Conservation (phyloP, 2,888 invertebrate species). For the Caenorhabditis becei region DNA sequence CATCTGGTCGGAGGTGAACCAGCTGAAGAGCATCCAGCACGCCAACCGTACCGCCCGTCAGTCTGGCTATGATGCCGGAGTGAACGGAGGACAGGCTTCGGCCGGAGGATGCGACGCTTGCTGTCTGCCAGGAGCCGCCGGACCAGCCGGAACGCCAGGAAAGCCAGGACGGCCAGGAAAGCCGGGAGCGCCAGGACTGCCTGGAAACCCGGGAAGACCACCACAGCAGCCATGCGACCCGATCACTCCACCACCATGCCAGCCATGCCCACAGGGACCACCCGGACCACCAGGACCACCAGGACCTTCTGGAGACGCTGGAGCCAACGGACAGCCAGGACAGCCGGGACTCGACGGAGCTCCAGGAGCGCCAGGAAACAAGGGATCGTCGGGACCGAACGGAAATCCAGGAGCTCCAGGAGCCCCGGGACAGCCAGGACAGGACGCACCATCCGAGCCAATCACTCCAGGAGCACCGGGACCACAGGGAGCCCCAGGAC, state of each 20-base stretch:
- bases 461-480: constrained; percentile 73
- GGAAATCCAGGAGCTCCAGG: constrained; percentile 75
- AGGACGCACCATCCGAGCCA: constrained; percentile 71
- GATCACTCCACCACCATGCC: constrained; percentile 76
- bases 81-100: constrained; percentile 59
- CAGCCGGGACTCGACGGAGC: constrained; percentile 68
- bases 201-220: constrained; percentile 75
- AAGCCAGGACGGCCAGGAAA: constrained; percentile 73
- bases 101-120: constrained; percentile 75
- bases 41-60: constrained; percentile 75
- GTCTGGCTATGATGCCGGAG: constrained; percentile 68
- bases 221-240: constrained; percentile 78
- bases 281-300: constrained; percentile 74
- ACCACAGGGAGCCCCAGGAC: constrained; percentile 74
- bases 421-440: constrained; percentile 77
- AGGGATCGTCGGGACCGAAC: constrained; percentile 73
- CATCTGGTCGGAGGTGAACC: constrained; percentile 69
- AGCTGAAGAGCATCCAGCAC: constrained; percentile 67
- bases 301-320: constrained; percentile 71
- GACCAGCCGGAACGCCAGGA: constrained; percentile 72
- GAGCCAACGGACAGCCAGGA: constrained; percentile 69
- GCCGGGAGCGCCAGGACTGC: constrained; percentile 73
- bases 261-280: constrained; percentile 75
- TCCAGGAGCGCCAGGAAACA: constrained; percentile 70
- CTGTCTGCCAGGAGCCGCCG: constrained; percentile 74